phyloP scores from a whole-genome alignment of 2,888 invertebrate genomes.

The Apocheima hispidaria region DNA sequence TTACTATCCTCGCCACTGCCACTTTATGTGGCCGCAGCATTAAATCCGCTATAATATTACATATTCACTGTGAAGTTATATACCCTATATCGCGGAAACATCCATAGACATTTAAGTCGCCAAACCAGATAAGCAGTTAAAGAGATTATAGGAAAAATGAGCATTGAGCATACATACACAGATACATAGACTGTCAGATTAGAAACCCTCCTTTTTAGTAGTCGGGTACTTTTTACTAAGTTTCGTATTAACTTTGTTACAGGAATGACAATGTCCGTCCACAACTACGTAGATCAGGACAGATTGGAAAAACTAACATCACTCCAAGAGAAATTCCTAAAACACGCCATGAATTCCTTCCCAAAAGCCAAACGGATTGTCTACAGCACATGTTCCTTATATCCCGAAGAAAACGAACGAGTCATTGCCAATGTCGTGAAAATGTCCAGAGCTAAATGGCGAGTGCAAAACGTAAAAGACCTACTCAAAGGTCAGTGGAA shows the following conservation, averaged over 20 bases:
- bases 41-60: no score
- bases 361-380: conserved; percentile 94
- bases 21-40: no score
- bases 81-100: no score
- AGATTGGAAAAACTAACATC: conserved; percentile 89
- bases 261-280: conserved; percentile 78
- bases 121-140: no score
- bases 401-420: conserved; percentile 96
- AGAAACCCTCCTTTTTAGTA: no score
- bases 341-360: conserved; percentile 94
- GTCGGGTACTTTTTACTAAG: background rate
- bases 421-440: conserved; percentile 92
- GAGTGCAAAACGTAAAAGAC: conserved; percentile 87
- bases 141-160: no score
- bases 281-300: conserved; percentile 73
- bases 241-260: conserved; percentile 33
- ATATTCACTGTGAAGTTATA: no score
- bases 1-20: no score
- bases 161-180: no score
- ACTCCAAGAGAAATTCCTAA: conserved; percentile 93
- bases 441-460: conserved; percentile 84
- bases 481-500: conserved; percentile 88
- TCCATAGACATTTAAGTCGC: no score
- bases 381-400: conserved; percentile 98
- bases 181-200: no score